Base-by-base conservation (phyloP, 2,888 invertebrate genomes). In the Arenicola marina region DNA sequence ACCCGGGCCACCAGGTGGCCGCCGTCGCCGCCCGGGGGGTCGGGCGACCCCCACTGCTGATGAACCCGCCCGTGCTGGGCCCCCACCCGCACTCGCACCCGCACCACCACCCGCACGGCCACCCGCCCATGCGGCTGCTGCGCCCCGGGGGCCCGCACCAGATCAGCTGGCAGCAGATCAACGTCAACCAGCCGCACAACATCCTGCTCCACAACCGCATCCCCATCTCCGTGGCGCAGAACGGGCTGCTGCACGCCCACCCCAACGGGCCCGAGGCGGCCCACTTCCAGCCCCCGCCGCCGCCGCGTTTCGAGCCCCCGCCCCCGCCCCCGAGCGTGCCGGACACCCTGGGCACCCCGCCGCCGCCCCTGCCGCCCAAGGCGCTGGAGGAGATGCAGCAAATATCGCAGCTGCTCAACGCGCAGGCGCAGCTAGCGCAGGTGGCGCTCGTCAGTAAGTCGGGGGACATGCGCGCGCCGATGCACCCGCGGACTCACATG, bases 331-430 rank as follows among this genome's bases (percentile, higher is more conserved):
- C 51, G 28, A 26, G 7, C 7, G 43, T 53, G 31, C 38, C 53
- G 4, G 54, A 51, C 2, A 11, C 21, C 21, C 4, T 46, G 11
- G 54, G 61, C 28, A 62, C 65, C 15, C 64, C 70, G n/a, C 62
- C 68, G n/a, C 65, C 70, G 21, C 63, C 68, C 18, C 56, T 61
- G 29, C 56, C 66, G 18, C n/a, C 63, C 43, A 58, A 64, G 31
- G 66, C 63, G 26, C 46, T 68, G 26, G 62, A 65, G 33, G 71
- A 72, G 53, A 57, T 73, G 51, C 63, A 62, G 59, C 66, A 77
- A 55, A 72, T 77, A 38, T 77, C 76, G n/a, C 75, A 76, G 58
- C 71, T 78, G 38, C 63, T 78, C 2, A 75, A 73, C 57, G 71
- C 73, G 18, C 75, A 75, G 51, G 74, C 73, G 18, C 68, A 63